These are phyloP conservation scores for Nemotelus pantherinus DNA, from an alignment of 2,888 invertebrate genomes.

Conservation along the genomic window DNA sequence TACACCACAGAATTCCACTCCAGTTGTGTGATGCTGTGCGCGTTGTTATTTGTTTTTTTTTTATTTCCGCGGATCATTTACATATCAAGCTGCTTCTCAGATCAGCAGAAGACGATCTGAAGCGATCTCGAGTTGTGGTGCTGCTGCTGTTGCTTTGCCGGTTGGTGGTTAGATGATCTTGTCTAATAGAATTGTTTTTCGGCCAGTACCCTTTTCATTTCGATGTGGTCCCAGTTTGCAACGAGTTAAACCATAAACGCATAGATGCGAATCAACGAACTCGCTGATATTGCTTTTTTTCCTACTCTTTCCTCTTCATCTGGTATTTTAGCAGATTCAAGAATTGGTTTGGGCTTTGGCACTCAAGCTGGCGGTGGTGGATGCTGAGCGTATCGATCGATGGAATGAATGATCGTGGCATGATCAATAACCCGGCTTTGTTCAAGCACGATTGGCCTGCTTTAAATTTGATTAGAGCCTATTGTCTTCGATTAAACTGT, in stretches of 20 bases:
- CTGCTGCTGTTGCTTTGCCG: no score
- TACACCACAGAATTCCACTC: background rate
- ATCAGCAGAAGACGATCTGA: conserved; percentile 17
- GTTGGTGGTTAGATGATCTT: conserved; percentile 29
- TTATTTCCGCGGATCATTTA: conserved; percentile 13
- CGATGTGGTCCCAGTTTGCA: background rate
- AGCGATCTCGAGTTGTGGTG: no score
- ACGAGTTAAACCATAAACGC: no score
- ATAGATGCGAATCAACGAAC: conserved; percentile 20
- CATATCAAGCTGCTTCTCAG: conserved; percentile 6
- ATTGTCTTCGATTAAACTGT: conserved; percentile 40
- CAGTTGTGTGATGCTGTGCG: background rate
- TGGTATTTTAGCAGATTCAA: background rate
- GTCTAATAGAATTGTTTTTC: conserved; percentile 40
- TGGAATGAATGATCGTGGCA: conserved; percentile 7
- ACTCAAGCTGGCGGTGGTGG: background rate
- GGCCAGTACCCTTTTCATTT: conserved; percentile 37
- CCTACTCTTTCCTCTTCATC: background rate
- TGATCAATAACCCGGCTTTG: conserved; percentile 29
- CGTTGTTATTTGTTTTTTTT: no score
- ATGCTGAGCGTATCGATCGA: background rate
- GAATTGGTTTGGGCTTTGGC: conserved; percentile 17
- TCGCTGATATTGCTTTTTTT: conserved; percentile 1
- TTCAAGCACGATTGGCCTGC: conserved; percentile 26
- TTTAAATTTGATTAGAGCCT: conserved; percentile 43